phyloP scores from a whole-genome alignment of 2,888 invertebrate genomes.

The Heterodera filipjevi region DNA sequence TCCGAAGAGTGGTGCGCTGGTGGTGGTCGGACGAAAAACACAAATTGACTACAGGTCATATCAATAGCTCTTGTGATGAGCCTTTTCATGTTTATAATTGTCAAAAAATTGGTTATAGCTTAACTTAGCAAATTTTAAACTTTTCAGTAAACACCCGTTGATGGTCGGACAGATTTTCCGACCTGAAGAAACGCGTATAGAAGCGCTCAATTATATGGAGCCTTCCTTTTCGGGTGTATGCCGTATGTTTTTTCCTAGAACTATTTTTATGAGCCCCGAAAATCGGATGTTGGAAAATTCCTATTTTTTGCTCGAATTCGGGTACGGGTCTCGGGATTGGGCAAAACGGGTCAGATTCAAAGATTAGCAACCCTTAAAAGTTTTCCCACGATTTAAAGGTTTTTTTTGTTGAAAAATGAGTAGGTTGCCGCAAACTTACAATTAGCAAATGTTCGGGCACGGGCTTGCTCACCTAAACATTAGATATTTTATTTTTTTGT shows the following conservation, averaged over 20 bases:
- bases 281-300: too few relatives aligned
- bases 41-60: conserved; percentile 57
- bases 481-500: background rate
- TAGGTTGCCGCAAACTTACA: too few relatives aligned
- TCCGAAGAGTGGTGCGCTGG: conserved; percentile 48
- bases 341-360: too few relatives aligned
- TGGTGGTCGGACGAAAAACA: conserved; percentile 52
- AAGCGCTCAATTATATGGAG: conserved; percentile 51
- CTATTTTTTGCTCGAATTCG: too few relatives aligned
- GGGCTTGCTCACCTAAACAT: too few relatives aligned
- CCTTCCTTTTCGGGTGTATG: conserved; percentile 59
- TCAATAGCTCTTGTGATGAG: too few relatives aligned
- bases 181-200: conserved; percentile 53
- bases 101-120: background rate
- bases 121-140: background rate
- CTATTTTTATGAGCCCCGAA: too few relatives aligned
- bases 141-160: conserved; percentile 49
- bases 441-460: too few relatives aligned
- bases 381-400: too few relatives aligned
- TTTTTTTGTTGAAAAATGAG: too few relatives aligned
- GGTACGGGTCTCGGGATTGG: too few relatives aligned
- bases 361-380: background rate
- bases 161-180: conserved; percentile 53
- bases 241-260: conserved; percentile 41
- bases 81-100: conserved; percentile 28